phyloP scores from a whole-genome alignment of 1,140 invertebrate species.

The Brachionus angularis region DNA sequence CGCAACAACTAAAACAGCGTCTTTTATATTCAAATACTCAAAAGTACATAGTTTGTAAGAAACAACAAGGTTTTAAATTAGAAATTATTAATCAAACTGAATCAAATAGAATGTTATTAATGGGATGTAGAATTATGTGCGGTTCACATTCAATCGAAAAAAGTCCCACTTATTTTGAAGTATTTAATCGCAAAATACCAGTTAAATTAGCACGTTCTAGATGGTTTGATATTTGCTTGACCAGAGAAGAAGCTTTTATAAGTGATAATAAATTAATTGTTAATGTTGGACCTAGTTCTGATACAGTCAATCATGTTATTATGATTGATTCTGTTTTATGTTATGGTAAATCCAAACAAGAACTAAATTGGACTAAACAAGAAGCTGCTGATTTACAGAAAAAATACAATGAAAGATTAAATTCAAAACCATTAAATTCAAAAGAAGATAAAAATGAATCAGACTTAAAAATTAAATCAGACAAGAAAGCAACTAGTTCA shows the following conservation, averaged over 20 bases:
- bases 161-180: conserved; percentile 76
- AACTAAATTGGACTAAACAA: conserved; percentile 87
- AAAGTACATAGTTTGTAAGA: conserved; percentile 55
- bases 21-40: conserved; percentile 69
- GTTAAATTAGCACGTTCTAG: conserved; percentile 70
- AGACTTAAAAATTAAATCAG: background rate
- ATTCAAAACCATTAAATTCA: no score
- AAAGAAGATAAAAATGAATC: conserved; percentile 22
- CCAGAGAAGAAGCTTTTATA: conserved; percentile 83
- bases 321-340: conserved; percentile 90
- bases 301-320: conserved; percentile 74
- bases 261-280: conserved; percentile 85
- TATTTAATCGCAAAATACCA: conserved; percentile 76
- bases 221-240: conserved; percentile 92
- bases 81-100: conserved; percentile 83
- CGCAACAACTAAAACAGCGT: conserved; percentile 84
- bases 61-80: conserved; percentile 77
- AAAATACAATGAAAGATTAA: conserved; percentile 49
- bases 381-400: conserved; percentile 77
- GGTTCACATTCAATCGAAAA: conserved; percentile 79
- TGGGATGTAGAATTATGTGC: conserved; percentile 74
- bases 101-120: conserved; percentile 67
- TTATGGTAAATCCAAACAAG: conserved; percentile 87
- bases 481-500: background rate
- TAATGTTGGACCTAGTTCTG: conserved; percentile 75